Evolutionary conservation across 2,797 vertebrate species (phyloP).

Genomic region (Sebastes umbrosus): DNA sequence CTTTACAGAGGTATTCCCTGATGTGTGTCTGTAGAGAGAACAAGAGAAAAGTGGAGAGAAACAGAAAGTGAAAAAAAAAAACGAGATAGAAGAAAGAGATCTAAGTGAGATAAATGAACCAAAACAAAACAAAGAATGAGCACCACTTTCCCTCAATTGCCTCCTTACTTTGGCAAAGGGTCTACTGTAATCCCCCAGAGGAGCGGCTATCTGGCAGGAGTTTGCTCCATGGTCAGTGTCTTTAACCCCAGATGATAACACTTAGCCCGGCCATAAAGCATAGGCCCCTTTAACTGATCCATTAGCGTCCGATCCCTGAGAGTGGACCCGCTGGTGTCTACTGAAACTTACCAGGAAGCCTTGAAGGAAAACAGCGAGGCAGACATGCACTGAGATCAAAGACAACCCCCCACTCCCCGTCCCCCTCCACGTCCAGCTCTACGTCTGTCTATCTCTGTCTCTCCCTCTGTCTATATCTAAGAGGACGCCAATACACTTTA

Average conservation of each 20-base stretch:
- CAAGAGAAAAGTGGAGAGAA: not conserved
- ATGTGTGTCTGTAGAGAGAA: conserved; percentile 34
- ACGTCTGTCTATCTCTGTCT: conserved; percentile 24
- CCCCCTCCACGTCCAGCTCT: conserved; percentile 27
- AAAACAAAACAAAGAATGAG: conserved; percentile 61
- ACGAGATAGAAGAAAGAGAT: conserved; percentile 32
- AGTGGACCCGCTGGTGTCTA: conserved; percentile 79
- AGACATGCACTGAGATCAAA: conserved; percentile 85
- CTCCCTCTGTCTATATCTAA: conserved; percentile 5
- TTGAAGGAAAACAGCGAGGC: conserved; percentile 86
- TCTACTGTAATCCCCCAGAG: conserved; percentile 78
- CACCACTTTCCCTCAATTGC: conserved; percentile 60
- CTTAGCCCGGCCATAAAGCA: conserved; percentile 84
- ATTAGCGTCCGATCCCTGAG: conserved; percentile 83
- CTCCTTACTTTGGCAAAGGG: conserved; percentile 54
- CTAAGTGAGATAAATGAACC: conserved; percentile 60
- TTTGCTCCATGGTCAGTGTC: conserved; percentile 79
- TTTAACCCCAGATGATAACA: conserved; percentile 85
- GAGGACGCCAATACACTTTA: not conserved
- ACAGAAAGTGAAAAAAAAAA: conserved; percentile 3
- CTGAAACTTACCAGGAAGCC: conserved; percentile 87
- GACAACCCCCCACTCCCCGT: not conserved
- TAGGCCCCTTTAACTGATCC: conserved; percentile 86
- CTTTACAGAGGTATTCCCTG: conserved; percentile 55
- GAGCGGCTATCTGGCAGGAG: conserved; percentile 75